Percentiles rank a stretch among this genome's conserved stretches.
These are phyloP conservation scores for Drosophila busckii DNA, from an alignment of 1,140 invertebrate genomes.

Conservation along the genomic window DNA sequence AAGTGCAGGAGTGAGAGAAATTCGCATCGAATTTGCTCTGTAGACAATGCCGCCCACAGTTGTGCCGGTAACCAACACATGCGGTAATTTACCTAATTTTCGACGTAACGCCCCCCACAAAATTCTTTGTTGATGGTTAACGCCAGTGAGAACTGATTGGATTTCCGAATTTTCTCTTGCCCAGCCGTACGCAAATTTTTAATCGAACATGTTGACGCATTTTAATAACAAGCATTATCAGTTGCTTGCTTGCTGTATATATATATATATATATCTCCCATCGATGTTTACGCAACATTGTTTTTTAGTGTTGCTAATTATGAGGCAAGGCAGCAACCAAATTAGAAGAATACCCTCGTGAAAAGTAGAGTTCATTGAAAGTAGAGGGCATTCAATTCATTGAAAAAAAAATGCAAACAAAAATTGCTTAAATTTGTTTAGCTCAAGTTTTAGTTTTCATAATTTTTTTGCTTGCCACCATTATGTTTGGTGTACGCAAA, in stretches of 20 bases:
- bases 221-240: conserved; percentile 47
- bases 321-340: too few relatives aligned
- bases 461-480: conserved; percentile 9
- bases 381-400: too few relatives aligned
- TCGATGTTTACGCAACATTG: conserved; percentile 20
- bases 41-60: conserved; percentile 20
- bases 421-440: too few relatives aligned
- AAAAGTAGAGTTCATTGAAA: too few relatives aligned
- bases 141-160: conserved; percentile 44
- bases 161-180: conserved; percentile 32
- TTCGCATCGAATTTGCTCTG: neutral
- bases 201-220: conserved; percentile 66
- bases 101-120: conserved; percentile 24
- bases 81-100: conserved; percentile 70
- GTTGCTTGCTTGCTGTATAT: too few relatives aligned
- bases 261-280: too few relatives aligned
- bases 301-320: too few relatives aligned
- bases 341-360: too few relatives aligned
- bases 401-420: too few relatives aligned
- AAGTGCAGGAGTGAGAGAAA: conserved; percentile 5
- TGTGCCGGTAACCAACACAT: conserved; percentile 48
- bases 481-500: conserved; percentile 21
- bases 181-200: conserved; percentile 19
- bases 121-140: conserved; percentile 8
- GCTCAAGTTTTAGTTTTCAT: too few relatives aligned